These are phyloP conservation scores for Papilio elwesi DNA, from an alignment of 2,888 invertebrate species.

Conservation along the genomic window DNA sequence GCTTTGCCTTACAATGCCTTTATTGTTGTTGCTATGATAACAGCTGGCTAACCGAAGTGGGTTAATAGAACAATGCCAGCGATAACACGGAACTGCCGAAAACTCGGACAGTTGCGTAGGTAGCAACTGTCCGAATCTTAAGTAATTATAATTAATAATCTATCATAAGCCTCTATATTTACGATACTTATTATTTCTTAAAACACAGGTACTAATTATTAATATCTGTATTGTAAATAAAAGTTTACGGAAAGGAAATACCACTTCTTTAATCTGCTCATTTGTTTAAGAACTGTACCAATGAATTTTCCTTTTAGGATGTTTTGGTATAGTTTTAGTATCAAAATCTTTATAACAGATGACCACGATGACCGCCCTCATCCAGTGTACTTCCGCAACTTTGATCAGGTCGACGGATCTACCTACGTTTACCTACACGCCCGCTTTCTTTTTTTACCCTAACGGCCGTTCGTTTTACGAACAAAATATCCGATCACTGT, in stretches of 20 bases:
- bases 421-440: too few species aligned
- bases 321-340: too few species aligned
- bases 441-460: not conserved
- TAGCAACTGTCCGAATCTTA: not conserved
- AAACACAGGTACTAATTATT: not conserved
- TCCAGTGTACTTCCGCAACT: not conserved
- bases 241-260: not conserved
- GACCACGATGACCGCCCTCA: not conserved
- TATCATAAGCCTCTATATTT: conserved; percentile 5
- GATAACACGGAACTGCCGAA: conserved; percentile 24
- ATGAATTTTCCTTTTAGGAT: not conserved
- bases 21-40: conserved; percentile 29
- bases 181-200: not conserved
- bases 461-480: not conserved
- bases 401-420: not conserved
- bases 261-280: not conserved
- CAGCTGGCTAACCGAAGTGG: conserved; percentile 29
- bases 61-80: conserved; percentile 38
- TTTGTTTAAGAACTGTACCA: too few species aligned
- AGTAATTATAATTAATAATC: not conserved
- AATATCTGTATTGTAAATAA: not conserved
- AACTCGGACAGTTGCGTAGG: not conserved
- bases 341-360: too few species aligned
- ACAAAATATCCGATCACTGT: not conserved
- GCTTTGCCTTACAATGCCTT: conserved; percentile 27